A percentile compares a stretch with the other conserved stretches of the same genome.
These are phyloP conservation scores for Drosophila aldrichi DNA, from an alignment of 2,888 invertebrate species.

Conservation along the genomic window DNA sequence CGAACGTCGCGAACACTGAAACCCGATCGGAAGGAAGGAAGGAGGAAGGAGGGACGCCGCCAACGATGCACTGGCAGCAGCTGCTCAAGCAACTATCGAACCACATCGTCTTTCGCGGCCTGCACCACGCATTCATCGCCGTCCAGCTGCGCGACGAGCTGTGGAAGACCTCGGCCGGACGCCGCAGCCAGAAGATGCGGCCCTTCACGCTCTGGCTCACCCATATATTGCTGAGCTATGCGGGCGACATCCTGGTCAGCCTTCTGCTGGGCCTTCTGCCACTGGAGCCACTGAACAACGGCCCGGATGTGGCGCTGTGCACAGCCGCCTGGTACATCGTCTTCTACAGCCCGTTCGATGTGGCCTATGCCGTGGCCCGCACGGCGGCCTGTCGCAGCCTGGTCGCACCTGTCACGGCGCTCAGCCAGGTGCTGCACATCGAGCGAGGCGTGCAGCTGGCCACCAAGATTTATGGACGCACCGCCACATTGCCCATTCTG, in stretches of 20 bases:
- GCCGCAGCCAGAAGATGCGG: constrained; percentile 37
- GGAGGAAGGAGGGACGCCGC: not conserved
- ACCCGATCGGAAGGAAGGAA: not conserved
- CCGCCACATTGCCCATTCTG: constrained; percentile 60
- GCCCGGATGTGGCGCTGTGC: constrained; percentile 50
- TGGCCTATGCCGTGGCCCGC: constrained; percentile 33
- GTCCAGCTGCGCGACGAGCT: constrained; percentile 66
- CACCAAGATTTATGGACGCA: constrained; percentile 38
- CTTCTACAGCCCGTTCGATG: constrained; percentile 65
- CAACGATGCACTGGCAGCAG: constrained; percentile 41
- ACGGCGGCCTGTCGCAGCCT: constrained; percentile 49
- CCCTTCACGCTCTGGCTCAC: constrained; percentile 64
- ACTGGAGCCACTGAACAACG: constrained; percentile 59
- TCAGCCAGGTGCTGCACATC: constrained; percentile 63
- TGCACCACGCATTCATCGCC: constrained; percentile 60
- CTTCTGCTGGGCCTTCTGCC: constrained; percentile 61
- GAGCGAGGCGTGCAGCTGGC: constrained; percentile 58
- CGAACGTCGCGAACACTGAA: constrained; percentile 7
- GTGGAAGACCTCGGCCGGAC: constrained; percentile 2
- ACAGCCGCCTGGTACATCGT: constrained; percentile 62
- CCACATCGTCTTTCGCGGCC: constrained; percentile 60
- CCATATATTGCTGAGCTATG: constrained; percentile 56
- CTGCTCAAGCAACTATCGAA: constrained; percentile 54
- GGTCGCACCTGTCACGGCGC: constrained; percentile 45
- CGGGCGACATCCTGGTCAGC: constrained; percentile 66